Evolutionary conservation across 1,140 invertebrate genomes (phyloP).

Genomic region (Psilanteris sp.): DNA sequence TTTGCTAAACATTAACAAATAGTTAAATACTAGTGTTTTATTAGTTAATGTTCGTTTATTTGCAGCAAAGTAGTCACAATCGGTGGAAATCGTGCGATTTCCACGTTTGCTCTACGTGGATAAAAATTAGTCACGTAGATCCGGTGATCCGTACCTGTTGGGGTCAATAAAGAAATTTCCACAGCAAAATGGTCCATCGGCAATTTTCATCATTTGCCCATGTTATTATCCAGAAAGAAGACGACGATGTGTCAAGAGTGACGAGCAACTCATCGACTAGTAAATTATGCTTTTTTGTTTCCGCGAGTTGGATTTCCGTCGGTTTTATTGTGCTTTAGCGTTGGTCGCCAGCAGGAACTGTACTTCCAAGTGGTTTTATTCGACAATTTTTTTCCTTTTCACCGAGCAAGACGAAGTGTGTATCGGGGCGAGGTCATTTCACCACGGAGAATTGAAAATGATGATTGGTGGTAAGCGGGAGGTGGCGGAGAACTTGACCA

Average conservation of each 20-base stretch:
- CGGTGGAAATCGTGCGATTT: no score
- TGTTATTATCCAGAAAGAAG: no score
- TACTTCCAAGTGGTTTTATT: conserved; percentile 53
- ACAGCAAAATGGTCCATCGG: no score
- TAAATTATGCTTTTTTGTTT: conserved; percentile 25
- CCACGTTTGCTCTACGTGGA: no score
- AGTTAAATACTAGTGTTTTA: no score
- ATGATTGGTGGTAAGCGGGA: conserved; percentile 75
- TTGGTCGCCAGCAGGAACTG: conserved; percentile 63
- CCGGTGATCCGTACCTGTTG: no score
- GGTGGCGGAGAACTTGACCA: conserved; percentile 65
- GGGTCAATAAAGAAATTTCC: no score
- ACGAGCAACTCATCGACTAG: conserved; percentile 10
- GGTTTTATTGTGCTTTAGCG: conserved; percentile 3
- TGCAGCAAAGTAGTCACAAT: no score
- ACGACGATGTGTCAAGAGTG: background rate
- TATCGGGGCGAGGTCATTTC: conserved; percentile 65
- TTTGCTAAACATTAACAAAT: no score
- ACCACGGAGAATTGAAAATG: conserved; percentile 77
- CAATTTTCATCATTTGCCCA: no score
- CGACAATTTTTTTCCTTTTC: conserved; percentile 21
- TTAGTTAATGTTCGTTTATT: no score
- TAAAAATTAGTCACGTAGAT: no score
- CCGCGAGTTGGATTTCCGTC: conserved; percentile 21
- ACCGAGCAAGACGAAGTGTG: conserved; percentile 52